phyloP scores from a whole-genome alignment of 2,113 vertebrate genomes.

The Naja naja region DNA sequence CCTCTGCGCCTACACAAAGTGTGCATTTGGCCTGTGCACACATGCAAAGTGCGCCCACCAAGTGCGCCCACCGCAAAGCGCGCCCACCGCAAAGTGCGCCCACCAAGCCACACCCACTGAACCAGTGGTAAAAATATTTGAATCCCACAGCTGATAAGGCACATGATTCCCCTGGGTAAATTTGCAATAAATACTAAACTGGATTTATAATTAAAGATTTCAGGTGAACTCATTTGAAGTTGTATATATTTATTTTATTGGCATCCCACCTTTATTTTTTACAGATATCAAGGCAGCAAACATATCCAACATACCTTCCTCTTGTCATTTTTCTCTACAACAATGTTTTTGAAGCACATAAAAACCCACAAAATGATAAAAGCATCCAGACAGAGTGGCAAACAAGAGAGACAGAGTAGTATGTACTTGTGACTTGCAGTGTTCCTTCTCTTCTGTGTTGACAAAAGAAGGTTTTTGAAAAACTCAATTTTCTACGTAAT shows the following conservation, averaged over 20 bases:
- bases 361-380: not conserved
- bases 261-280: not conserved
- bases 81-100: no score
- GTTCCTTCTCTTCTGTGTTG: not conserved
- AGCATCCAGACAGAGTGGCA: not conserved
- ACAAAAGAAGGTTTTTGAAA: not conserved
- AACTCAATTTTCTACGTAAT: not conserved
- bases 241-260: not conserved
- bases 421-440: not conserved
- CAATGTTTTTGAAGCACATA: not conserved
- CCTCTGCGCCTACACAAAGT: no score
- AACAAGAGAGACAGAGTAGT: not conserved
- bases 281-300: not conserved
- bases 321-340: not conserved
- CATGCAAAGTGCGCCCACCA: no score
- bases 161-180: not conserved
- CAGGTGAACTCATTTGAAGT: not conserved
- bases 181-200: not conserved
- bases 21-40: no score
- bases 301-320: not conserved
- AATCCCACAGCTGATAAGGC: not conserved
- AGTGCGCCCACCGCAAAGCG: no score
- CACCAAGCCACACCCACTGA: no score
- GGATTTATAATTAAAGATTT: not conserved
- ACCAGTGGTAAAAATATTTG: no score